phyloP scores from a whole-genome alignment of 1,140 invertebrate species.

The Drosophila seguyi region DNA sequence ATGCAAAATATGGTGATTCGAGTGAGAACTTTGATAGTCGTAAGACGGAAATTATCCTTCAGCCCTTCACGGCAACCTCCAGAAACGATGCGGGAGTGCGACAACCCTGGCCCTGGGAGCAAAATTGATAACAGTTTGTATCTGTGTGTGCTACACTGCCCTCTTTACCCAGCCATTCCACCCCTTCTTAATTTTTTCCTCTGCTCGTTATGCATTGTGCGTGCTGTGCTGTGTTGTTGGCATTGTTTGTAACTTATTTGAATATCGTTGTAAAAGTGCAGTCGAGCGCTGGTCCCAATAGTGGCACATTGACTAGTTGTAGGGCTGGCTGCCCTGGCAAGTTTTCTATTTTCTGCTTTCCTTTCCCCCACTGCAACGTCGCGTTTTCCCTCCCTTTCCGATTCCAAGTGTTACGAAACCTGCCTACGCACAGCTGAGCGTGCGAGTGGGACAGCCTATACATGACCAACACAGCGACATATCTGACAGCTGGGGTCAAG shows the following conservation, averaged over 20 bases:
- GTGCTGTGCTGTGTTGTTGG: conserved; percentile 39
- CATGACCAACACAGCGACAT: conserved; percentile 2
- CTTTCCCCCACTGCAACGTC: conserved; percentile 12
- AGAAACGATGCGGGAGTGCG: conserved; percentile 14
- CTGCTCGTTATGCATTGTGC: conserved; percentile 48
- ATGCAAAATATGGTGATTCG: not conserved
- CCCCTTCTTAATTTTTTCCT: conserved; percentile 4
- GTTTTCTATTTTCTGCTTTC: conserved; percentile 53
- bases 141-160: conserved; percentile 7
- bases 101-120: conserved; percentile 57
- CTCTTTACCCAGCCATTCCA: conserved; percentile 3
- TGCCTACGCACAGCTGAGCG: conserved; percentile 46
- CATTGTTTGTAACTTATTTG: conserved; percentile 65
- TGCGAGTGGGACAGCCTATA: conserved; percentile 6
- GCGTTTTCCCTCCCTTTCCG: conserved; percentile 29
- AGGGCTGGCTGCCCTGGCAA: conserved; percentile 43
- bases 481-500: conserved; percentile 18
- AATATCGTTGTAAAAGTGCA: conserved; percentile 64
- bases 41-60: conserved; percentile 13
- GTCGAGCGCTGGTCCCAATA: conserved; percentile 59
- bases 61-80: conserved; percentile 17
- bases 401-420: conserved; percentile 43
- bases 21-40: not conserved
- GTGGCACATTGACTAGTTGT: conserved; percentile 14
- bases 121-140: conserved; percentile 69